A percentile compares a stretch with the other conserved stretches of the same genome.
phyloP scores from a whole-genome alignment of 2,113 vertebrate genomes.

The Turdus rufiventris region DNA sequence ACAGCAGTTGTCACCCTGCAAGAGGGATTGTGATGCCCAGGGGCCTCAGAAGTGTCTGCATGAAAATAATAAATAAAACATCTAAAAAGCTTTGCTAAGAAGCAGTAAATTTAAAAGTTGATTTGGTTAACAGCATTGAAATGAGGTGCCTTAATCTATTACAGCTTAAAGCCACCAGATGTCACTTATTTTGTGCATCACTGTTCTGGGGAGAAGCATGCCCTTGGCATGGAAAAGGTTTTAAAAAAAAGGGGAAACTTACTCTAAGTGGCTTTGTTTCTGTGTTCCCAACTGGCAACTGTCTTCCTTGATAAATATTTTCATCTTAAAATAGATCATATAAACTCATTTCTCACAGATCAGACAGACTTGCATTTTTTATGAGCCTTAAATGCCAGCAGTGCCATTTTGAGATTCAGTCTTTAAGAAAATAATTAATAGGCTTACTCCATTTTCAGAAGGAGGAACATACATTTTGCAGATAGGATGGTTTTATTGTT shows the following conservation, averaged over 20 bases:
- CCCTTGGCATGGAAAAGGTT: not conserved
- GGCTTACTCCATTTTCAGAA: not conserved
- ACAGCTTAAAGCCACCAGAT: not conserved
- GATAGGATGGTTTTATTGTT: not conserved
- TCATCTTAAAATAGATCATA: not conserved
- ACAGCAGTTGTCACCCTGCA: not conserved
- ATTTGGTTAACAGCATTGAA: not conserved
- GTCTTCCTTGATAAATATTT: not conserved
- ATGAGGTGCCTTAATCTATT: not conserved
- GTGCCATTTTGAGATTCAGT: not conserved
- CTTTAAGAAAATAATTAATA: slow-evolving; percentile 31
- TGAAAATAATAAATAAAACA: slow-evolving; percentile 15
- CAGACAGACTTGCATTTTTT: not conserved
- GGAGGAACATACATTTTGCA: not conserved
- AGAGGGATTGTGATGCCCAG: not conserved
- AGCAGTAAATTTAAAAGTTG: not conserved
- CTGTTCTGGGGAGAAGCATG: not conserved
- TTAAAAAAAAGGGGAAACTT: not conserved
- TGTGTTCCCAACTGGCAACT: not conserved
- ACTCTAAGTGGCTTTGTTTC: not conserved
- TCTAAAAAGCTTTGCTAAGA: not conserved
- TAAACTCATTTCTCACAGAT: not conserved
- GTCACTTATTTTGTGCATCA: not conserved
- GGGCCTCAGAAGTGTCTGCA: not conserved
- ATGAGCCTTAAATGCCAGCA: slow-evolving; percentile 32